Evolutionary conservation across 2,113 vertebrate species (phyloP).

Genomic region (Bubo scandiacus): DNA sequence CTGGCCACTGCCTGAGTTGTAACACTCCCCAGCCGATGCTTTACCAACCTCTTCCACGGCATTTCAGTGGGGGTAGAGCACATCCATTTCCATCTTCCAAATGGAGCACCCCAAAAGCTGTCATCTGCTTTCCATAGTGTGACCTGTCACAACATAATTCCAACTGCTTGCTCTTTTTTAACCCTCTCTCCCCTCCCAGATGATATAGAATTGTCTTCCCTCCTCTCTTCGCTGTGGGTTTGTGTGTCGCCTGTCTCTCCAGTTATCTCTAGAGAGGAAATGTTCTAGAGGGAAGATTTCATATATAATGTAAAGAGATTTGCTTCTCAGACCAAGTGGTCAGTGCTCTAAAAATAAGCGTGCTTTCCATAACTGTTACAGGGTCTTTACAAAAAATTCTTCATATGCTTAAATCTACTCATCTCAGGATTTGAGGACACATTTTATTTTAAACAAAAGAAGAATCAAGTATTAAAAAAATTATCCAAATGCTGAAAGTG

Average conservation of each 20-base stretch:
- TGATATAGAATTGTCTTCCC: neutral
- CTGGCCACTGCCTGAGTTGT: neutral
- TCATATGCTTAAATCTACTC: rapidly evolving
- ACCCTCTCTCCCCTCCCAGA: neutral
- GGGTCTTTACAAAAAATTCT: neutral
- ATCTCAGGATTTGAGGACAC: neutral
- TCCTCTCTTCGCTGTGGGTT: neutral
- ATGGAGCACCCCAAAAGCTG: neutral
- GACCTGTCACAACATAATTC: neutral
- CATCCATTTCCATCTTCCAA: neutral
- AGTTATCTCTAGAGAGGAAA: neutral
- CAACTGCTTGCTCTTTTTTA: neutral
- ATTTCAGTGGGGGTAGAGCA: neutral
- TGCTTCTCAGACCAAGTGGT: neutral
- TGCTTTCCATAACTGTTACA: neutral
- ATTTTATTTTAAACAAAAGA: neutral
- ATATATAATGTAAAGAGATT: neutral
- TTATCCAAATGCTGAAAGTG: neutral
- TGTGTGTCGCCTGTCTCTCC: neutral
- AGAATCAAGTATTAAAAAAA: neutral
- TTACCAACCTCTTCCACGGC: neutral
- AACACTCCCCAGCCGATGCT: neutral
- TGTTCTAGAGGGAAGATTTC: neutral
- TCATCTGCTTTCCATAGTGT: neutral
- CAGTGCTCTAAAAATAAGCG: neutral